A percentile compares a stretch with the other conserved stretches of the same genome.
Evolutionary conservation across 2,888 invertebrate species (phyloP).

Genomic region (Papilio demoleus): DNA sequence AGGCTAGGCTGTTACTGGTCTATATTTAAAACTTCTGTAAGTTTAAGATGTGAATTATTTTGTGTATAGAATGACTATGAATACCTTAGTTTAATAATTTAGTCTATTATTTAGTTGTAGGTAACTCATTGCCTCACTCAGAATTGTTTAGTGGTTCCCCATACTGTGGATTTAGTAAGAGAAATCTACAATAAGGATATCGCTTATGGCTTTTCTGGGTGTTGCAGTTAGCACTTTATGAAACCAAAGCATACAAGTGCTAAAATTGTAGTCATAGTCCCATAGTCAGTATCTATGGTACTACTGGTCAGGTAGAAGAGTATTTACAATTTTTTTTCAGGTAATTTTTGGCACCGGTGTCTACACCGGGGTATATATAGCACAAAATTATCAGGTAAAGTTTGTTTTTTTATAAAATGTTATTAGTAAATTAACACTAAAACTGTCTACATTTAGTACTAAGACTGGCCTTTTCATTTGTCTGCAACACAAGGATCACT

Average conservation of each 20-base stretch:
- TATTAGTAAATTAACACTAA: conserved; percentile 2
- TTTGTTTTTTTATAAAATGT: background rate
- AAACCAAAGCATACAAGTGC: background rate
- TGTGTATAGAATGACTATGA: background rate
- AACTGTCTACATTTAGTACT: no score
- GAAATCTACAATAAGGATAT: background rate
- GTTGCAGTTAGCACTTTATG: background rate
- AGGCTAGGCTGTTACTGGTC: conserved; percentile 24
- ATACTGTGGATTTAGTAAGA: background rate
- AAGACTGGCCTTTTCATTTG: background rate
- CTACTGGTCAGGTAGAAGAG: background rate
- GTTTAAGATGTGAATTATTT: conserved; percentile 41
- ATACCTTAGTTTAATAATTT: background rate
- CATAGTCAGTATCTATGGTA: background rate
- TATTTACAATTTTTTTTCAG: conserved; percentile 75
- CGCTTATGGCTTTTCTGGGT: background rate
- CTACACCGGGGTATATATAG: conserved; percentile 88
- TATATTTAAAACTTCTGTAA: conserved; percentile 54
- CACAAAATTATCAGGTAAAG: conserved; percentile 89
- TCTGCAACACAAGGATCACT: background rate
- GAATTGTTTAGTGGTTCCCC: background rate
- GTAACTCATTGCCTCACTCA: background rate
- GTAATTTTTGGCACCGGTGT: conserved; percentile 87
- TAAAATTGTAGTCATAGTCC: background rate
- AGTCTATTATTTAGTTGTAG: background rate